Conservation (phyloP, 2,797 vertebrate genomes). For the Thalassophryne amazonica region DNA sequence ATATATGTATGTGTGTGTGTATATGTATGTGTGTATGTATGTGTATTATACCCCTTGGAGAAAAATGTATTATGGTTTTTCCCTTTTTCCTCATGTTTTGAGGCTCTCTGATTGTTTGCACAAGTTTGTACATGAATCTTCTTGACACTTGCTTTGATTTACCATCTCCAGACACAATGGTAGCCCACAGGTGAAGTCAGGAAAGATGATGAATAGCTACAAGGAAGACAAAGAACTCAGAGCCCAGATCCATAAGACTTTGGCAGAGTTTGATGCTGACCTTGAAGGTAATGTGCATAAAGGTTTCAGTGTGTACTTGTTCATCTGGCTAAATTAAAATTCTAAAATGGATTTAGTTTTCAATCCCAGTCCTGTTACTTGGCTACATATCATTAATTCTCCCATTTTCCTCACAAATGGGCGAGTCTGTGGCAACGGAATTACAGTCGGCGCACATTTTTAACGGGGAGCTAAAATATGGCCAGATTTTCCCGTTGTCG, state of each 20-base stretch:
- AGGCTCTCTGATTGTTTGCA: neutral
- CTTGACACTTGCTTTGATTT: constrained; percentile 9
- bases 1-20: no score
- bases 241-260: constrained; percentile 71
- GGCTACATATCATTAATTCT: no score
- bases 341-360: neutral
- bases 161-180: constrained; percentile 47
- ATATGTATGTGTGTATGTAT: no score
- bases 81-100: neutral
- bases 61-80: constrained; percentile 1
- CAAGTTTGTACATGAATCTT: neutral
- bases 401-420: no score
- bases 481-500: no score
- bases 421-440: no score
- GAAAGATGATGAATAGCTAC: constrained; percentile 37
- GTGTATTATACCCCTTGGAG: no score
- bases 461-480: no score
- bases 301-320: neutral
- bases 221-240: constrained; percentile 69
- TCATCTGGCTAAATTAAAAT: no score
- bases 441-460: no score
- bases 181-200: constrained; percentile 31
- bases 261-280: constrained; percentile 78
- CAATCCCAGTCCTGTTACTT: no score
- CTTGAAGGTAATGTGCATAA: constrained; percentile 74